Base-by-base conservation (phyloP, 2,113 vertebrate species). In the Hepsetus odoe region DNA sequence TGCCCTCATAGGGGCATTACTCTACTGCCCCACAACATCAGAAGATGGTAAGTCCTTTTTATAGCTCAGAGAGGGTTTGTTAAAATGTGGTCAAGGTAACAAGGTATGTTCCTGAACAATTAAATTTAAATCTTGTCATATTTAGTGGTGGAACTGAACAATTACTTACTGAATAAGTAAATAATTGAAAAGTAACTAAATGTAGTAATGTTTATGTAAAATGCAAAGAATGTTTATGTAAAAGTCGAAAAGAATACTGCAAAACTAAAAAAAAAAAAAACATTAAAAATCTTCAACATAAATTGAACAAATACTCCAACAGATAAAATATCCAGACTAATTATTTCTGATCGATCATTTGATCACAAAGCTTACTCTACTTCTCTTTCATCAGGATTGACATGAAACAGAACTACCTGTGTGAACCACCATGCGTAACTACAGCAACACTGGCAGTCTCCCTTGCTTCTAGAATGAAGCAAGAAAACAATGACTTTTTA, bases 371-470 rank as follows among this genome's bases (percentile, higher is more conserved):
- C 32, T 61, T 24, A 40, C 12, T 30, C 35, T 55, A 55, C 30
- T 44, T 35, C 38, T 28, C 33, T 9, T 44, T 38, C 11, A 38
- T 46, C 80, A 93, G 91, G 91, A 72, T 86, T 42, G 86, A 84
- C 4, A 84, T 88, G 0, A 58, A 78, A 61, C 84, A 81, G 75
- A 91, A 91, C 82, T 87, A 89, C 72, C 81, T 90, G 71, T 80
- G 81, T 0, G 88, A 91, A 72, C 88, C 88, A 0, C 84, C 85
- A 5, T 90, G 89, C 88, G 87, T 91, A 18, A 80, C 90, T 22
- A 91, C 89, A 1, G 86, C 87, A 74, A 88, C 85, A 85, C 33
- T 90, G 35, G 87, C 89, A 0, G 88, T 87, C 30, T 90, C 85
- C 0, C 79, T 90, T 32, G 89, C 91, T 2, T 85, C 85, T 0